Base-by-base conservation (phyloP, 2,888 invertebrate species). In the Carcina quercana region DNA sequence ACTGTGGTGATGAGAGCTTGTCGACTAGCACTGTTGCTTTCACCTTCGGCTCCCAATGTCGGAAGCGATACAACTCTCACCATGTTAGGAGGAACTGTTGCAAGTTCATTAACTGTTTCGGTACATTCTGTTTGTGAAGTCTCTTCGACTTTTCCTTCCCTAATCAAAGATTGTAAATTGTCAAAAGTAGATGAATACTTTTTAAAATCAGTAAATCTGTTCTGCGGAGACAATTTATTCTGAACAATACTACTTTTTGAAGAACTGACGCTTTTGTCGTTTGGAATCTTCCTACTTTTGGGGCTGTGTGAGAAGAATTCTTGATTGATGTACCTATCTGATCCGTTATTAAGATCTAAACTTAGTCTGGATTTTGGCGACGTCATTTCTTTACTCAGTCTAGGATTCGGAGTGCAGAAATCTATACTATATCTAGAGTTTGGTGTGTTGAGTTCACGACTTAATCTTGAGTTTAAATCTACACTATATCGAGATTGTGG, bases 161-260 rank as follows among this genome's bases (percentile, higher is more conserved):
- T 88, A 41, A 92, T 86, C 44, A 92, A 70, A 22, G 90, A 90
- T 59, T 90, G 89, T 50, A 92, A 89, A 59, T 91, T 91, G 78
- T 92, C 91, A 63, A 92, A 92, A 5, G 91, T 91, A 25, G 89
- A 90, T 45, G 90, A 91, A 69, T 90, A 90, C 54, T 91, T 88
- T 55, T 89, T 90, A 48, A 88, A 86, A 55, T 90, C 90, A 6
- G 86, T 69, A 54, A 85, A 85, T 43, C 85, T 78, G 53, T 79
- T 86, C 48, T 86, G 86, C 5, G 88, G 88, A 0, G 85, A 85
- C 15, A 85, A 50, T 52, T 85, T 85, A 43, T 59, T 83, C 40
- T 73, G 83, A 33, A 72, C 58, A 39, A 72, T 54, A 43, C 54
- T 69, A 40, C 43, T 58, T 50, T 66, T 70, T 20, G 69, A 48